A percentile compares a stretch with the other conserved stretches of the same genome.
These are phyloP conservation scores for Eremobia ochroleuca DNA, from an alignment of 2,888 invertebrate species.

Conservation along the genomic window DNA sequence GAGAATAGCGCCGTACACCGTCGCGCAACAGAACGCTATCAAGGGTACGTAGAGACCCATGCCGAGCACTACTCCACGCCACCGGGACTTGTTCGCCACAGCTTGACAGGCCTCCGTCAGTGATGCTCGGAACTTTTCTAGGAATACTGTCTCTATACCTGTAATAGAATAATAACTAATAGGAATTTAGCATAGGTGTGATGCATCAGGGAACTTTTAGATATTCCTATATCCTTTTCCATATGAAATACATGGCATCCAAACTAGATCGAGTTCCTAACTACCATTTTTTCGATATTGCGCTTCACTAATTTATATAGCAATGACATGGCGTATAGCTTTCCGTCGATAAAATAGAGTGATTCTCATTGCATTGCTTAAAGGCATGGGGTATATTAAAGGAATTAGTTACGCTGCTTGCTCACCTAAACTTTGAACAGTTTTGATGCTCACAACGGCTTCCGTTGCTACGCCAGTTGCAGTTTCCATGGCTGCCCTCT, in stretches of 20 bases:
- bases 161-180: constrained; percentile 26
- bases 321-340: too few relatives aligned
- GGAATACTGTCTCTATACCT: constrained; percentile 91
- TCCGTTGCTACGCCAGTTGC: constrained; percentile 93
- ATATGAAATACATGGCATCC: not conserved
- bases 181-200: not conserved
- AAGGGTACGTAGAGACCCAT: constrained; percentile 93
- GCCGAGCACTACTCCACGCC: constrained; percentile 93
- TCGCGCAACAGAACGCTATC: constrained; percentile 93
- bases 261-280: not conserved
- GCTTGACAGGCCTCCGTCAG: constrained; percentile 88
- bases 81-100: constrained; percentile 90
- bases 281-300: not conserved
- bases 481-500: constrained; percentile 91
- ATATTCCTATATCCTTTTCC: not conserved
- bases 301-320: not conserved
- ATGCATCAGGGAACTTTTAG: not conserved
- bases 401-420: not conserved
- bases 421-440: constrained; percentile 92
- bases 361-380: not conserved
- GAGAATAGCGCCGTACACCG: constrained; percentile 93
- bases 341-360: not conserved
- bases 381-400: not conserved
- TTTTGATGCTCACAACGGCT: constrained; percentile 92
- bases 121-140: constrained; percentile 89